These are phyloP conservation scores for Danio tinwini DNA, from an alignment of 2,797 vertebrate species.

Conservation along the genomic window DNA sequence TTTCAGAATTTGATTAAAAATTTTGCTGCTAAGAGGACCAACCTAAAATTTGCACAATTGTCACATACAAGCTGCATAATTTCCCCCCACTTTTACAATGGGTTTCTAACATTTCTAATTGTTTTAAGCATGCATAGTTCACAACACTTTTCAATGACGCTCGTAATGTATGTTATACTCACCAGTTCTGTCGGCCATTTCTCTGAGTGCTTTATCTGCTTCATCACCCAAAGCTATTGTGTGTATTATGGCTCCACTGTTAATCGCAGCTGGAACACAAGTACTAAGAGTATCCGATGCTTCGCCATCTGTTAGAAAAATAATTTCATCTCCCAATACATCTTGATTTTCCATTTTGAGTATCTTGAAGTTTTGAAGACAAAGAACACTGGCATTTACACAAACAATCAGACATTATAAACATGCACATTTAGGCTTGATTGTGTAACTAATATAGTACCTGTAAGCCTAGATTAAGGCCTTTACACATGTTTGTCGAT, in stretches of 20 bases:
- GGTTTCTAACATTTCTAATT: too few relatives aligned
- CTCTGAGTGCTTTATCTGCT: slow-evolving; percentile 56
- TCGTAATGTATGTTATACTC: neutral
- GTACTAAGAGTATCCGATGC: slow-evolving; percentile 43
- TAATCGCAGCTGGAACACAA: slow-evolving; percentile 61
- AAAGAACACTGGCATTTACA: neutral
- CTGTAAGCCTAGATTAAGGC: slow-evolving; percentile 68
- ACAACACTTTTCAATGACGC: too few relatives aligned
- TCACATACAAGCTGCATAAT: too few relatives aligned
- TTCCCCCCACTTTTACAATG: too few relatives aligned
- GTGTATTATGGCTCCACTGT: slow-evolving; percentile 69
- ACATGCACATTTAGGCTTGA: neutral
- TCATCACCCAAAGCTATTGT: slow-evolving; percentile 69
- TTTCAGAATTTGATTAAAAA: too few relatives aligned
- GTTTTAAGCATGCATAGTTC: too few relatives aligned
- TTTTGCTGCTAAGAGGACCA: too few relatives aligned
- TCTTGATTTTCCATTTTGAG: slow-evolving; percentile 59
- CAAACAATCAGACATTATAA: neutral
- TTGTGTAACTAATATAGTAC: slow-evolving; percentile 56
- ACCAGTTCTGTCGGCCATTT: slow-evolving; percentile 60
- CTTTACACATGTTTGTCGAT: slow-evolving; percentile 64
- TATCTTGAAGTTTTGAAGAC: slow-evolving; percentile 59
- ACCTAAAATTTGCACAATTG: too few relatives aligned
- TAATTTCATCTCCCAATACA: slow-evolving; percentile 68
- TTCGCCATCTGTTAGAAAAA: slow-evolving; percentile 70